These are phyloP conservation scores for Eudasyphora cyanicolor DNA, from an alignment of 2,888 invertebrate genomes.

Conservation along the genomic window DNA sequence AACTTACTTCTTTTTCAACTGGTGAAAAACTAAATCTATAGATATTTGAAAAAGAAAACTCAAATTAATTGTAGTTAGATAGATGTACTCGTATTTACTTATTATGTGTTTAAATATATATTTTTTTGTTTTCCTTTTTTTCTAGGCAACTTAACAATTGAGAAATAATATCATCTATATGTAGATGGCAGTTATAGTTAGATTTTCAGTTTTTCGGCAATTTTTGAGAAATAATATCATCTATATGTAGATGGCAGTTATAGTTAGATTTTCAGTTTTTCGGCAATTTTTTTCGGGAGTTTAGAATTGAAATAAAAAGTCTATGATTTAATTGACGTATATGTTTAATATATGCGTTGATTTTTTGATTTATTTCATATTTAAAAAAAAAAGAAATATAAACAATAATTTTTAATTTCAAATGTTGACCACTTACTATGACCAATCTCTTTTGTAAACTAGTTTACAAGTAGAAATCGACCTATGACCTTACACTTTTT, in stretches of 20 bases:
- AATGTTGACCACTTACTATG: too few species aligned
- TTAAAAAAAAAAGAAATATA: too few species aligned
- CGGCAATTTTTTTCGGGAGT: not conserved
- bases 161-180: conserved; percentile 48
- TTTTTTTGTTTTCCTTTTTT: conserved; percentile 28
- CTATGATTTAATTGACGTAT: conserved; percentile 12
- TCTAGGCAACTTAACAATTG: conserved; percentile 22
- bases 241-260: conserved; percentile 41
- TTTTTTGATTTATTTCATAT: not conserved
- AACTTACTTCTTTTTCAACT: not conserved
- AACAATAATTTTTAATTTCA: not conserved
- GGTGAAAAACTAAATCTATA: conserved; percentile 30
- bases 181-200: conserved; percentile 40
- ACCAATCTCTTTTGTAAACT: conserved; percentile 4
- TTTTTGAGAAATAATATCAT: conserved; percentile 41
- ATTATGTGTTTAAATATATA: not conserved
- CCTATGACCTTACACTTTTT: not conserved
- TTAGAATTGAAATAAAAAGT: not conserved
- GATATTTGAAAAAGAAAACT: conserved; percentile 37
- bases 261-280: not conserved
- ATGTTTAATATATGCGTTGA: conserved; percentile 47
- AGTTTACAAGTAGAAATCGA: not conserved
- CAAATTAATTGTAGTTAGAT: conserved; percentile 59
- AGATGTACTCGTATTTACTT: conserved; percentile 38
- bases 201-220: conserved; percentile 11